Conservation (phyloP, 2,113 vertebrate genomes). For the Paradisaea rubra region DNA sequence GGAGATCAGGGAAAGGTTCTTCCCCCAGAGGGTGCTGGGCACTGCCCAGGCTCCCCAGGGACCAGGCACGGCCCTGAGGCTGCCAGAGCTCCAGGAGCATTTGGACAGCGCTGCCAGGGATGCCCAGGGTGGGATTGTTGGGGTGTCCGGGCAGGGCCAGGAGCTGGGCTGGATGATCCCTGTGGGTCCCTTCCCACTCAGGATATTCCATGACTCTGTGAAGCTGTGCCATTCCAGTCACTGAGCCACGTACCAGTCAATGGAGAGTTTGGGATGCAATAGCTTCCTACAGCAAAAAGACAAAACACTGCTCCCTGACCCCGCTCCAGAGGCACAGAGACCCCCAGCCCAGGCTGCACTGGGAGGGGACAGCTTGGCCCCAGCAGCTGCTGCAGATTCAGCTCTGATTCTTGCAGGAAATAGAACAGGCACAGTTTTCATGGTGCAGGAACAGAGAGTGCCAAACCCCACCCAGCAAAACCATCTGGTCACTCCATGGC, state of each 20-base stretch:
- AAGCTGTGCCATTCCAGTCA: neutral
- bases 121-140: neutral
- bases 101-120: neutral
- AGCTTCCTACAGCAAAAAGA: neutral
- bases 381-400: neutral
- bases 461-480: neutral
- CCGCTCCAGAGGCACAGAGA: neutral
- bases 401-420: neutral
- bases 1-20: neutral
- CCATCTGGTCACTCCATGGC: too few species aligned
- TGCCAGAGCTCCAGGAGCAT: neutral
- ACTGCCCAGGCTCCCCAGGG: neutral
- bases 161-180: rapidly evolving
- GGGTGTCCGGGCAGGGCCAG: neutral
- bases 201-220: neutral
- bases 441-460: neutral
- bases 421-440: neutral
- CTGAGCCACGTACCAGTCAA: neutral
- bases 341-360: neutral
- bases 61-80: neutral
- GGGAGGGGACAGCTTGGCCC: neutral
- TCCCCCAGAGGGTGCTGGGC: neutral
- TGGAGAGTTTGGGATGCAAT: neutral
- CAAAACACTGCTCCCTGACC: rapidly evolving
- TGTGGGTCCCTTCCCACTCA: neutral